Conservation (phyloP, 2,113 vertebrate genomes). For the Dipodomys spectabilis region DNA sequence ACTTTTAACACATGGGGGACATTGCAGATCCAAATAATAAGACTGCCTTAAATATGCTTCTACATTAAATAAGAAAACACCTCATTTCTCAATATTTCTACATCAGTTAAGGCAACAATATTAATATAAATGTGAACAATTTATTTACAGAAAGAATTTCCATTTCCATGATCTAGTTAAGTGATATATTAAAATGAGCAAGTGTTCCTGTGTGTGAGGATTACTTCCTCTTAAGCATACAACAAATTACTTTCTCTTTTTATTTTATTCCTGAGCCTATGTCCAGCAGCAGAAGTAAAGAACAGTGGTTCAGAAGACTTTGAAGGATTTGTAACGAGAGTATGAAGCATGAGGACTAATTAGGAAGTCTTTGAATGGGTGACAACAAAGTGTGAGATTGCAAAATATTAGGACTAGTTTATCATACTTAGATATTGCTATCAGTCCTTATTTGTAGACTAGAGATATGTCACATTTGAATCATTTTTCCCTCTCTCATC, state of each 20-base stretch:
- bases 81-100: background rate
- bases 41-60: background rate
- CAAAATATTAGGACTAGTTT: background rate
- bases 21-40: background rate
- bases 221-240: background rate
- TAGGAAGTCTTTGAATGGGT: background rate
- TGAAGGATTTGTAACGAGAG: background rate
- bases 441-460: background rate
- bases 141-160: conserved; percentile 20
- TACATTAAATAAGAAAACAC: background rate
- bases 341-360: background rate
- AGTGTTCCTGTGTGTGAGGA: background rate
- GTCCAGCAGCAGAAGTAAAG: background rate
- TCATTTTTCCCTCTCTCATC: background rate
- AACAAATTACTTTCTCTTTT: background rate
- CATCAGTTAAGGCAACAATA: background rate
- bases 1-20: background rate
- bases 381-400: background rate
- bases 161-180: background rate
- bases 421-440: background rate
- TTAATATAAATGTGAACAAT: background rate
- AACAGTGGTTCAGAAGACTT: background rate
- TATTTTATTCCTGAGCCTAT: background rate
- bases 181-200: background rate
- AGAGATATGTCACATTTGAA: background rate